phyloP scores from a whole-genome alignment of 2,797 vertebrate genomes.

The Lagorchestes hirsutus region DNA sequence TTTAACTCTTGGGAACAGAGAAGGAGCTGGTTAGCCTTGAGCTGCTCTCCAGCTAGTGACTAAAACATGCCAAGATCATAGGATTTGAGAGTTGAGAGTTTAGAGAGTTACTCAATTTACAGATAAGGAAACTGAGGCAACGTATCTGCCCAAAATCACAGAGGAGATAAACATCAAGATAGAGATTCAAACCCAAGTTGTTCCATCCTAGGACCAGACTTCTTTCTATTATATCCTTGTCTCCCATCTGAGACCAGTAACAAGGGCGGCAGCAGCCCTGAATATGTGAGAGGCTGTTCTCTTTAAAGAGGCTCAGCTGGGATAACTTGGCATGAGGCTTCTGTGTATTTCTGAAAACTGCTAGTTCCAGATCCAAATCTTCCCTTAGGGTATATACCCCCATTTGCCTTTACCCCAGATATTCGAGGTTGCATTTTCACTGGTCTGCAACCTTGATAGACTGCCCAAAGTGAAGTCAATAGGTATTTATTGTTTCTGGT shows the following conservation, averaged over 20 bases:
- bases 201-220: background rate
- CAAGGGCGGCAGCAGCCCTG: background rate
- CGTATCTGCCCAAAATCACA: background rate
- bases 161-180: background rate
- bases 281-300: background rate
- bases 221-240: background rate
- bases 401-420: background rate
- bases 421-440: background rate
- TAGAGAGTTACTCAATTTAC: background rate
- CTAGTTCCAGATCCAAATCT: background rate
- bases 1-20: background rate
- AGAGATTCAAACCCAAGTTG: background rate
- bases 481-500: background rate
- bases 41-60: background rate
- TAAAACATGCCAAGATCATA: background rate
- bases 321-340: background rate
- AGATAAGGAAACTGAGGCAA: background rate
- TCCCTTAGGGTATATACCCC: background rate
- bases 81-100: background rate
- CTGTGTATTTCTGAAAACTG: background rate
- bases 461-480: background rate
- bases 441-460: background rate
- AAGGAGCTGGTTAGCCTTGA: background rate
- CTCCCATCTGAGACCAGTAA: background rate
- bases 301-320: background rate